Conservation (phyloP, 2,888 invertebrate species). For the Pristionchus entomophagus region DNA sequence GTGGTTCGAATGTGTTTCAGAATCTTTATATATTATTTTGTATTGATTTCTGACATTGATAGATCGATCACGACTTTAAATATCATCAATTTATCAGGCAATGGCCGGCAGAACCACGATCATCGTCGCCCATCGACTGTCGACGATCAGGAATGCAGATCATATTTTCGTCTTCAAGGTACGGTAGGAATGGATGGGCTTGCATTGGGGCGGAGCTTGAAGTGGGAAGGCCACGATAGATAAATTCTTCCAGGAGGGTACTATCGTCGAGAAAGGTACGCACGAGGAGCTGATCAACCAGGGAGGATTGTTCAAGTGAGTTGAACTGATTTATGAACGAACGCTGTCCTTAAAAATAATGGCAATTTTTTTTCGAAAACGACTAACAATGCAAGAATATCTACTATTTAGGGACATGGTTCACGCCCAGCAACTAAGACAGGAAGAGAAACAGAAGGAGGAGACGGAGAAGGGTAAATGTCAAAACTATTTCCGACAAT, state of each 20-base stretch:
- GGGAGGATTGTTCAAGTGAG: constrained; percentile 77
- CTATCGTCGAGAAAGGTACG: constrained; percentile 78
- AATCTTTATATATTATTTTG: no score
- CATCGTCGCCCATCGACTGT: constrained; percentile 79
- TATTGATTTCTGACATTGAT: no score
- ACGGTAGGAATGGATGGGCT: not conserved
- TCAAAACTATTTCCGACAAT: no score
- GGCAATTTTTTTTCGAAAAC: no score
- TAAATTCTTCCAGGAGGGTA: constrained; percentile 65
- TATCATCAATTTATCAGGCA: no score
- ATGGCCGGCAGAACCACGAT: constrained; percentile 78
- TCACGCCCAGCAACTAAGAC: constrained; percentile 76
- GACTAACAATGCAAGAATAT: no score
- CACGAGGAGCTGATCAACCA: constrained; percentile 76
- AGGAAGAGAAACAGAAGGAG: constrained; percentile 58
- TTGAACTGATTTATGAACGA: no score
- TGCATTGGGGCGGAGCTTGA: not conserved
- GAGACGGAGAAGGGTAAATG: constrained; percentile 42
- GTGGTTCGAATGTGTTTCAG: no score
- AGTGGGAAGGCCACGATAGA: no score
- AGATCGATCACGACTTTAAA: no score
- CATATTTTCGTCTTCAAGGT: constrained; percentile 76
- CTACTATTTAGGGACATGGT: constrained; percentile 77
- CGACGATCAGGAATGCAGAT: constrained; percentile 79
- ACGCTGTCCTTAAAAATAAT: no score